These are phyloP conservation scores for Actinopyga echinites DNA, from an alignment of 53 echinoderm and acorn worm species.

Conservation along the genomic window DNA sequence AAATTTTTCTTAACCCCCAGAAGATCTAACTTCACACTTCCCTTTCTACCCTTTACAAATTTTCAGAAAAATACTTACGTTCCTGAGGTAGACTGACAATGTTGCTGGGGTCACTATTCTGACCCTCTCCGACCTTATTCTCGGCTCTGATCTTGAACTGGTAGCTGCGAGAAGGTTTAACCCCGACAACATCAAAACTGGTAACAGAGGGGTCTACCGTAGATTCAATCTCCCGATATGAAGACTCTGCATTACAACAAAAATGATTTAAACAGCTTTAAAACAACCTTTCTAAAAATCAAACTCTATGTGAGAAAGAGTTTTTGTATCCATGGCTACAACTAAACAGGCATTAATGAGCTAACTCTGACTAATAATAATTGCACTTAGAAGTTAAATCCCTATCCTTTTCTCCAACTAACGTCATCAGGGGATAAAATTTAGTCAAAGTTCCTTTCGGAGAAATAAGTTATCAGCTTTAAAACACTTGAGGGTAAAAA, in stretches of 20 bases:
- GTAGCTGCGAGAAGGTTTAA: slow-evolving; percentile 81
- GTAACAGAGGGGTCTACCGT: slow-evolving; percentile 67
- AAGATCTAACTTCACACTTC: too few species aligned
- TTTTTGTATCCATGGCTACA: neutral
- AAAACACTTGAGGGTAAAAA: too few species aligned
- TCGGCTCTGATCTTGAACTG: slow-evolving; percentile 76
- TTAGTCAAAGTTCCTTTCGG: too few species aligned
- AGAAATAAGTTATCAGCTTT: too few species aligned
- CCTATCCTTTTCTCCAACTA: too few species aligned
- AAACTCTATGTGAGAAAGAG: neutral
- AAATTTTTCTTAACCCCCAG: too few species aligned
- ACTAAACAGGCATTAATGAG: too few species aligned
- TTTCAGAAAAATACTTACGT: slow-evolving; percentile 64
- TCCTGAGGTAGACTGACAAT: slow-evolving; percentile 75
- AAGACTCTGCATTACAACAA: slow-evolving; percentile 40
- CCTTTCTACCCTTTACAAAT: too few species aligned
- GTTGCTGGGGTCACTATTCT: slow-evolving; percentile 59
- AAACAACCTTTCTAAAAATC: neutral
- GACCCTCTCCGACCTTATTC: slow-evolving; percentile 72
- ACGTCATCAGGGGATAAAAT: too few species aligned
- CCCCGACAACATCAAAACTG: slow-evolving; percentile 51
- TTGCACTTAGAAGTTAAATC: too few species aligned
- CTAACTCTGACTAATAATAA: too few species aligned
- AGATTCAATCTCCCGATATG: slow-evolving; percentile 75
- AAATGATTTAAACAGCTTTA: neutral